Evolutionary conservation across 2,888 invertebrate genomes (phyloP).

Genomic region (Agrotis puta): DNA sequence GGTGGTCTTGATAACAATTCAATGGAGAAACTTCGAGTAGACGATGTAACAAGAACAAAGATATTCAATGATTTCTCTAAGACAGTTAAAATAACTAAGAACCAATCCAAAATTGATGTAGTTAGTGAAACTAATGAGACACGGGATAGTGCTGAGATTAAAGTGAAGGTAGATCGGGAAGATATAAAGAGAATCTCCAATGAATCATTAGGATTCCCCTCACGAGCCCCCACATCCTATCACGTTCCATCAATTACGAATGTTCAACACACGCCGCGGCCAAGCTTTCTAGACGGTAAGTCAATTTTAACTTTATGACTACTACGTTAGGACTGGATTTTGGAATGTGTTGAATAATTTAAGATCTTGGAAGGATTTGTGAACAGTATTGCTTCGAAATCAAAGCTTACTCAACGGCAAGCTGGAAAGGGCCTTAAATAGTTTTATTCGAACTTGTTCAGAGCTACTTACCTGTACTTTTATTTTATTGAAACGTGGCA

Average conservation of each 20-base stretch:
- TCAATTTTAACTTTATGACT: constrained; percentile 54
- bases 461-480: background rate
- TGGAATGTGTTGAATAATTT: constrained; percentile 21
- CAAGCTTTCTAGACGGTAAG: constrained; percentile 76
- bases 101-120: constrained; percentile 42
- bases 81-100: constrained; percentile 79
- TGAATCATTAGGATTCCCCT: constrained; percentile 70
- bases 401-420: constrained; percentile 31
- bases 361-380: constrained; percentile 42
- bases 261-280: constrained; percentile 69
- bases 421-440: constrained; percentile 15
- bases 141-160: constrained; percentile 40
- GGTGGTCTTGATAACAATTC: constrained; percentile 70
- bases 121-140: constrained; percentile 44
- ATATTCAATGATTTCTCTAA: constrained; percentile 85
- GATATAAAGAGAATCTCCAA: constrained; percentile 62
- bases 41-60: constrained; percentile 82
- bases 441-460: constrained; percentile 24
- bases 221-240: constrained; percentile 65
- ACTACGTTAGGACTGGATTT: constrained; percentile 14
- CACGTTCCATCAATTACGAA: constrained; percentile 70
- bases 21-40: constrained; percentile 83
- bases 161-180: constrained; percentile 35
- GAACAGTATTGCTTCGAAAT: constrained; percentile 36
- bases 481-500: no score